phyloP scores from a whole-genome alignment of 2,113 vertebrate genomes.

The Chionis minor region DNA sequence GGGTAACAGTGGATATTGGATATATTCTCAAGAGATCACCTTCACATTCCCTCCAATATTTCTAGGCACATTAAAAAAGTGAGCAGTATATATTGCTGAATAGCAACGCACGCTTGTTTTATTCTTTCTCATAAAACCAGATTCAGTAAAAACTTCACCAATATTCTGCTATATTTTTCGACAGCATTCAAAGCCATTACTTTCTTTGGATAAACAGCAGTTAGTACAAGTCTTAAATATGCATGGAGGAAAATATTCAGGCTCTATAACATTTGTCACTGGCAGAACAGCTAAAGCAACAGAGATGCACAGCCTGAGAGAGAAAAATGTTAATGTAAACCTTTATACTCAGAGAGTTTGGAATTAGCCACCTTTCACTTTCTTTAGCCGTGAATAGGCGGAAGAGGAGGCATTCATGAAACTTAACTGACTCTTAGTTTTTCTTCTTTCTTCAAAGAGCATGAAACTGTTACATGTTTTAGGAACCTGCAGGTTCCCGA shows the following conservation, averaged over 20 bases:
- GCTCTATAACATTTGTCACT: background rate
- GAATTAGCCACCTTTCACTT: background rate
- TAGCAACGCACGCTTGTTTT: slow-evolving; percentile 8
- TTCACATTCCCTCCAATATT: slow-evolving; percentile 7
- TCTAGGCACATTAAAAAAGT: background rate
- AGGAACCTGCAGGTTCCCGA: background rate
- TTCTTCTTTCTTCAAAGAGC: background rate
- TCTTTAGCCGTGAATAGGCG: background rate
- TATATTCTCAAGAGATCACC: slow-evolving; percentile 55
- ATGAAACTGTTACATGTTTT: background rate
- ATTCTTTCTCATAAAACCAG: slow-evolving; percentile 37
- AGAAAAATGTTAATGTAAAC: background rate
- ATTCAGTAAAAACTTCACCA: background rate
- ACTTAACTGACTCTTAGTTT: background rate
- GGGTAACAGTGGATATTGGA: slow-evolving; percentile 26
- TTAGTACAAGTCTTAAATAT: background rate
- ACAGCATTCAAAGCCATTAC: background rate
- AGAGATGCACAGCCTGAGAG: background rate
- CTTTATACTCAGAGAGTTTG: background rate
- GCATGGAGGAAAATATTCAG: background rate
- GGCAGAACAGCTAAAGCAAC: background rate
- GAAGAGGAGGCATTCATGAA: background rate
- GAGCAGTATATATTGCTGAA: background rate
- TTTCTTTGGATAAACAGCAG: slow-evolving; percentile 18
- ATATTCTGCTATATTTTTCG: background rate